phyloP scores from a whole-genome alignment of 2,888 invertebrate genomes.

The Dryococelus australis region DNA sequence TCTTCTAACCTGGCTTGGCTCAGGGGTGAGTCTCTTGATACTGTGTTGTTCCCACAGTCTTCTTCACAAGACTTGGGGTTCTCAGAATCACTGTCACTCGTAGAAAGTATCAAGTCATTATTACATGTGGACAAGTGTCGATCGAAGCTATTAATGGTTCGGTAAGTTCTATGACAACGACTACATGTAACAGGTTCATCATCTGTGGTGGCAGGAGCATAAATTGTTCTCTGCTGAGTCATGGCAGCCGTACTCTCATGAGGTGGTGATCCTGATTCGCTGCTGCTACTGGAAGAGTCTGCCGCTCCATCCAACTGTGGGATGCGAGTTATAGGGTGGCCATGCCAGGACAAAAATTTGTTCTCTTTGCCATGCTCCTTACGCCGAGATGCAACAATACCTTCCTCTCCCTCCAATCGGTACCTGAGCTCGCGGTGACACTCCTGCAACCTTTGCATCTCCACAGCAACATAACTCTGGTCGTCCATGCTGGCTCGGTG shows the following conservation, averaged over 20 bases:
- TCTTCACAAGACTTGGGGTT: conserved; percentile 51
- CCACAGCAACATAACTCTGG: conserved; percentile 28
- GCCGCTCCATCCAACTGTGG: conserved; percentile 75
- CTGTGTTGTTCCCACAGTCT: conserved; percentile 23
- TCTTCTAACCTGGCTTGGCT: background rate
- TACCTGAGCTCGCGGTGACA: conserved; percentile 54
- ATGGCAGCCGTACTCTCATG: conserved; percentile 53
- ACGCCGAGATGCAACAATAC: background rate
- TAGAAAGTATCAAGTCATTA: conserved; percentile 72
- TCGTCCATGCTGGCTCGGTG: conserved; percentile 32
- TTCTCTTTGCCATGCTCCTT: conserved; percentile 57
- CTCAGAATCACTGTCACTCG: conserved; percentile 85
- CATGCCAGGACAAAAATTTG: conserved; percentile 57
- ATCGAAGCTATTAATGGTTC: conserved; percentile 82
- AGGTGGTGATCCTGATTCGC: conserved; percentile 58
- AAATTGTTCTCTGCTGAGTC: conserved; percentile 59
- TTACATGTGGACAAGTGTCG: conserved; percentile 76
- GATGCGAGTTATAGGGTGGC: conserved; percentile 61
- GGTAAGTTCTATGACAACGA: conserved; percentile 85
- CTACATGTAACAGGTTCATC: conserved; percentile 85
- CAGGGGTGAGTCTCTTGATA: background rate
- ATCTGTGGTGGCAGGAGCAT: conserved; percentile 56
- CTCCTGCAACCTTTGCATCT: conserved; percentile 52
- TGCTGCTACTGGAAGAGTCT: conserved; percentile 65
- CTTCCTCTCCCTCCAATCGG: conserved; percentile 47